These are phyloP conservation scores for Cyanoliseus patagonus DNA, from an alignment of 2,113 vertebrate species.

Conservation along the genomic window DNA sequence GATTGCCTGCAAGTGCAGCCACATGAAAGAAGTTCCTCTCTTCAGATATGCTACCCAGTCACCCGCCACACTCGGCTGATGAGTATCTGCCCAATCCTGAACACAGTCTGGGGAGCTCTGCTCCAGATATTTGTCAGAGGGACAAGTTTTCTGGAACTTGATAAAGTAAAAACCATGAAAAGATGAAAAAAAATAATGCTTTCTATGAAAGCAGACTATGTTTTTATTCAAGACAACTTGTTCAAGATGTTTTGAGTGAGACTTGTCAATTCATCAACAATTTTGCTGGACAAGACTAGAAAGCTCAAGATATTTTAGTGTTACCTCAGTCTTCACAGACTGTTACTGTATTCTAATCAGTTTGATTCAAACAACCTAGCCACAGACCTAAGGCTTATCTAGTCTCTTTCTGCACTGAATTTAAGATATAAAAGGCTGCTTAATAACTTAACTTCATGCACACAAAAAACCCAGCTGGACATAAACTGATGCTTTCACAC, in stretches of 20 bases:
- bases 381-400: not conserved
- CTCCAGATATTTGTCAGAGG: not conserved
- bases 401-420: not conserved
- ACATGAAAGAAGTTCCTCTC: not conserved
- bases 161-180: not conserved
- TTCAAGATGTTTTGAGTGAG: not conserved
- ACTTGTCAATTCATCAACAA: not conserved
- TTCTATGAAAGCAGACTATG: not conserved
- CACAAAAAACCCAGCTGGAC: not conserved
- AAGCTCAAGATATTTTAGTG: not conserved
- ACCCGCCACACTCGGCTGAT: not conserved
- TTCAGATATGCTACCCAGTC: not conserved
- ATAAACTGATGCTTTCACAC: not conserved
- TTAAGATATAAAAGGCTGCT: not conserved
- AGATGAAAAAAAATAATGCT: not conserved
- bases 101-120: not conserved
- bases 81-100: not conserved
- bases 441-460: not conserved
- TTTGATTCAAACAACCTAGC: not conserved
- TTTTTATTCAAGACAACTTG: not conserved
- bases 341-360: not conserved
- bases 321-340: not conserved
- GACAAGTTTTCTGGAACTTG: not conserved
- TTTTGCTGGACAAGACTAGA: not conserved
- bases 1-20: not conserved